phyloP scores from a whole-genome alignment of 2,113 vertebrate genomes.

The Pterophyllum scalare region DNA sequence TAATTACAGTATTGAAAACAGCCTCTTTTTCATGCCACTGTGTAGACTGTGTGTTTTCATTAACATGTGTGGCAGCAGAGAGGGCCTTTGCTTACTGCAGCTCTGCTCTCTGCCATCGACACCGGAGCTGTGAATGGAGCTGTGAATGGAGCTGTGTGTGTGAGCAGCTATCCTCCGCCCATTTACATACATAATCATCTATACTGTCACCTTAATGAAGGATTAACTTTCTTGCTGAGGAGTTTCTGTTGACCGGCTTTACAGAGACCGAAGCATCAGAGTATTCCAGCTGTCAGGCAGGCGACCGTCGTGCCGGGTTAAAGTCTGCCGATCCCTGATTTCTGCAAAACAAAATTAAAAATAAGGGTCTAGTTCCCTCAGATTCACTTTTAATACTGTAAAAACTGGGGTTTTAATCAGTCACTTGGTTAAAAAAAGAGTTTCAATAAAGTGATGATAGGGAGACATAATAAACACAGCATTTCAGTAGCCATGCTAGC shows the following conservation, averaged over 20 bases:
- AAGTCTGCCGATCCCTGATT: rapidly evolving
- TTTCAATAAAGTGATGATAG: not conserved
- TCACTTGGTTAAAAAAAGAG: not conserved
- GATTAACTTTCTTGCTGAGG: conserved; percentile 61
- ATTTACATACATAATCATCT: conserved; percentile 2
- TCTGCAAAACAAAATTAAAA: rapidly evolving
- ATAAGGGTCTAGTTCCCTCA: not conserved
- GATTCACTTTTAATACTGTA: not conserved
- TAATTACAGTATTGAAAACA: conserved; percentile 4
- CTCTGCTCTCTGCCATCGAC: conserved; percentile 60
- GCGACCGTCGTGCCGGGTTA: no score
- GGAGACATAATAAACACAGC: not conserved
- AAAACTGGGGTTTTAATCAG: not conserved
- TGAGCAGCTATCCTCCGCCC: conserved; percentile 18
- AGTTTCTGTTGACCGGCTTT: no score
- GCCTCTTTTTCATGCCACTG: conserved; percentile 5
- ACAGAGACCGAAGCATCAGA: conserved; percentile 32
- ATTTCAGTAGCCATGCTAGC: not conserved
- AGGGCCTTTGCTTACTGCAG: not conserved
- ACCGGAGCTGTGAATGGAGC: conserved; percentile 28
- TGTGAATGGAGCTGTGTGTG: conserved; percentile 39
- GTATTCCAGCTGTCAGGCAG: conserved; percentile 71
- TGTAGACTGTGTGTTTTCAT: conserved; percentile 59
- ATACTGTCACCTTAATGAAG: conserved; percentile 72
- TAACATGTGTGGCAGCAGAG: conserved; percentile 40